A percentile compares a stretch with the other conserved stretches of the same genome.
These are phyloP conservation scores for Trissolcus basalis DNA, from an alignment of 1,140 invertebrate species.

Conservation along the genomic window DNA sequence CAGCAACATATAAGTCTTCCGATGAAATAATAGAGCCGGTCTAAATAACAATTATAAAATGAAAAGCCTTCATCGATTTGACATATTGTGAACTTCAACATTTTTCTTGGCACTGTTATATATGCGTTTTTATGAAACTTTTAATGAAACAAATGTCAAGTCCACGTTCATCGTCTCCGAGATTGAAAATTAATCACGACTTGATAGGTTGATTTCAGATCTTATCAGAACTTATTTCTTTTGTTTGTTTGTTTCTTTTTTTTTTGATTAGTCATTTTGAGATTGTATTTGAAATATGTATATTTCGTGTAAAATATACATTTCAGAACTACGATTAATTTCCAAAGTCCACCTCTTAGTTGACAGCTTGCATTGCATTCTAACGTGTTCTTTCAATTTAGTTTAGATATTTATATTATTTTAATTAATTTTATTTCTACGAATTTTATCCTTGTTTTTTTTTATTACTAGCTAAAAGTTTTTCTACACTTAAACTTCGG, in stretches of 20 bases:
- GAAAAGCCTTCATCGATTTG: not conserved
- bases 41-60: too few species aligned
- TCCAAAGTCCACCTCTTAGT: slow-evolving; percentile 6
- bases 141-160: not conserved
- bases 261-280: too few species aligned
- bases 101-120: slow-evolving; percentile 29
- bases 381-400: slow-evolving; percentile 28
- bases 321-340: slow-evolving; percentile 9
- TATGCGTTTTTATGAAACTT: slow-evolving; percentile 11
- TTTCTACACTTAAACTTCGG: slow-evolving; percentile 41
- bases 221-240: not conserved
- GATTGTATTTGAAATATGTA: too few species aligned
- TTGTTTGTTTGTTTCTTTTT: too few species aligned
- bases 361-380: slow-evolving; percentile 8
- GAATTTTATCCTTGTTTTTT: slow-evolving; percentile 31
- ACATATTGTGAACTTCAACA: not conserved
- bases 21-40: too few species aligned
- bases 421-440: slow-evolving; percentile 35
- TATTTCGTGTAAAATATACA: too few species aligned
- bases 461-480: slow-evolving; percentile 32
- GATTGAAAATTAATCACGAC: slow-evolving; percentile 10
- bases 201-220: not conserved
- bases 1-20: too few species aligned
- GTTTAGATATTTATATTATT: slow-evolving; percentile 47
- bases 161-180: slow-evolving; percentile 17